Conservation (phyloP, 2,888 invertebrate species). For the Drosophila paracracens region DNA sequence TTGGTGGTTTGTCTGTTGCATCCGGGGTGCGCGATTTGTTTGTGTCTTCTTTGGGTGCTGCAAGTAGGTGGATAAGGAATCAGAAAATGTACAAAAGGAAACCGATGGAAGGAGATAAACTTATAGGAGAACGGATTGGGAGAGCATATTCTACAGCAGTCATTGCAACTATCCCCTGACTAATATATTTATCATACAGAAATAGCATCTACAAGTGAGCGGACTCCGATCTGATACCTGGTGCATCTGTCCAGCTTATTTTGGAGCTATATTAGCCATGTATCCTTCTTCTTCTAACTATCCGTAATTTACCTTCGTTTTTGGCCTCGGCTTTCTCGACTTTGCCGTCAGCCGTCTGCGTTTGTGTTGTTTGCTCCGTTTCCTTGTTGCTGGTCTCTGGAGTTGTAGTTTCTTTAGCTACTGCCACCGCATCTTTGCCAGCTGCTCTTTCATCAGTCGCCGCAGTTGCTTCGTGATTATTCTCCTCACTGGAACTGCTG, state of each 20-base stretch:
- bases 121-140: not conserved
- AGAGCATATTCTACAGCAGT: not conserved
- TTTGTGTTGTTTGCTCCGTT: not conserved
- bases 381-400: conserved; percentile 12
- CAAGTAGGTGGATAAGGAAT: not conserved
- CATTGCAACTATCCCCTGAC: not conserved
- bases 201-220: not conserved
- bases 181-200: not conserved
- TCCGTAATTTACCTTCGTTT: conserved; percentile 30
- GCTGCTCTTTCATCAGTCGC: conserved; percentile 14
- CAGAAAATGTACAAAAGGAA: not conserved
- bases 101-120: not conserved
- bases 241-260: not conserved
- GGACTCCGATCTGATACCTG: not conserved
- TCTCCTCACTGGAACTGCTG: conserved; percentile 60
- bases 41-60: conserved; percentile 31
- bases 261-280: not conserved
- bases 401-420: conserved; percentile 12
- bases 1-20: conserved; percentile 28
- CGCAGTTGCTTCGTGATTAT: conserved; percentile 28
- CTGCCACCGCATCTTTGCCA: conserved; percentile 1
- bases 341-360: conserved; percentile 1
- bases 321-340: conserved; percentile 7
- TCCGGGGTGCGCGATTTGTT: conserved; percentile 9
- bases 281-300: not conserved